Evolutionary conservation across 1,140 invertebrate genomes (phyloP).

Genomic region (Yoshiicerus persimilis): DNA sequence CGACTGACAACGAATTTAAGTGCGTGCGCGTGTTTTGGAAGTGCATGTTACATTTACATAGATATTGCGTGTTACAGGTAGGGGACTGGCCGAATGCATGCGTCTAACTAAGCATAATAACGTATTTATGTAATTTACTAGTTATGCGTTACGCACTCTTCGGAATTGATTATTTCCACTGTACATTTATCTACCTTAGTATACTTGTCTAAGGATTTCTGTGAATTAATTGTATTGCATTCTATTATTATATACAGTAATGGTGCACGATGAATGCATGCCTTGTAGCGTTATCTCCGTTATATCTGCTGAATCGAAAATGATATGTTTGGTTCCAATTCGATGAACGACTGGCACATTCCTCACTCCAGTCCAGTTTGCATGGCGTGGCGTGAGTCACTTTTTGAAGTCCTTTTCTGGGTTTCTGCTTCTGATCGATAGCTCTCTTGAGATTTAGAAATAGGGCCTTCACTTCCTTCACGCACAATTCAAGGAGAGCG

Average conservation of each 20-base stretch:
- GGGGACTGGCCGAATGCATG: neutral
- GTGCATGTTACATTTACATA: neutral
- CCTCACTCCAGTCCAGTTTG: neutral
- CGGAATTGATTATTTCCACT: too few relatives aligned
- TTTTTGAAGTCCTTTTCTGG: conserved; percentile 25
- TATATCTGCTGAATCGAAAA: neutral
- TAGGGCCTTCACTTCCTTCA: neutral
- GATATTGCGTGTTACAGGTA: neutral
- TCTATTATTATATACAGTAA: too few relatives aligned
- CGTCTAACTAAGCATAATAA: neutral
- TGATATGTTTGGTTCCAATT: neutral
- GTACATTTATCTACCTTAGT: neutral
- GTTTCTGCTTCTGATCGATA: neutral
- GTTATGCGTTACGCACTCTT: neutral
- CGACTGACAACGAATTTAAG: neutral
- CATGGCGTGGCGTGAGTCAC: neutral
- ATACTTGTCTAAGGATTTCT: too few relatives aligned
- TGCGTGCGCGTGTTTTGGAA: neutral
- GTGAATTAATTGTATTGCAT: too few relatives aligned
- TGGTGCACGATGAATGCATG: too few relatives aligned
- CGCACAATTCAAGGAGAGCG: neutral
- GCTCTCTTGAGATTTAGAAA: conserved; percentile 9
- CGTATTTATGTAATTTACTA: neutral
- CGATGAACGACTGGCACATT: neutral
- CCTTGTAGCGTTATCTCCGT: too few relatives aligned